Conservation (phyloP, 2,797 vertebrate species). For the Gymnopithys bicolor region DNA sequence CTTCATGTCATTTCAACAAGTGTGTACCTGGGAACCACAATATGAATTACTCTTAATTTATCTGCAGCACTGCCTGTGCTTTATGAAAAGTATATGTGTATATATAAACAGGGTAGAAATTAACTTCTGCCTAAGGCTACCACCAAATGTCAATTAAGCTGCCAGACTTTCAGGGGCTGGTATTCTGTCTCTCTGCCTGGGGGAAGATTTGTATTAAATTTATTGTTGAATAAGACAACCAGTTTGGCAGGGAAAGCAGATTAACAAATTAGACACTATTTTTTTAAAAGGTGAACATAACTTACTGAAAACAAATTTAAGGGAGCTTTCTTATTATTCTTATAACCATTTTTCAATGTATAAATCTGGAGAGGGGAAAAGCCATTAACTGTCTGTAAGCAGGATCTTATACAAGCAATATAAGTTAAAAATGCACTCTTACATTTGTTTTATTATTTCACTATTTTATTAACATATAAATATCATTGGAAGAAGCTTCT, state of each 20-base stretch:
- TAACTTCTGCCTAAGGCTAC: conserved; percentile 64
- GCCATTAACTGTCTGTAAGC: conserved; percentile 19
- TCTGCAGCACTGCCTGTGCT: conserved; percentile 33
- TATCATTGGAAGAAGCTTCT: conserved; percentile 42
- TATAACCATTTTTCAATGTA: conserved; percentile 41
- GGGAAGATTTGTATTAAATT: conserved; percentile 74
- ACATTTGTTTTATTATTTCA: conserved; percentile 48
- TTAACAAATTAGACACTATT: conserved; percentile 71
- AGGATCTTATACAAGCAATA: conserved; percentile 22
- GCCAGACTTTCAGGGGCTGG: conserved; percentile 62
- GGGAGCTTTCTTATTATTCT: conserved; percentile 42
- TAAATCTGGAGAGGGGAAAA: conserved; percentile 20
- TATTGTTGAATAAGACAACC: conserved; percentile 75
- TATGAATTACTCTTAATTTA: conserved; percentile 59
- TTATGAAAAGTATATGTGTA: conserved; percentile 43
- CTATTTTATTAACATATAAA: conserved; percentile 68
- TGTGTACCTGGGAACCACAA: conserved; percentile 48
- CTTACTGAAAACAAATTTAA: conserved; percentile 62
- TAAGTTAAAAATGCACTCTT: conserved; percentile 35
- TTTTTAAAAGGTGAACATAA: conserved; percentile 63
- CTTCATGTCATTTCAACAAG: conserved; percentile 23
- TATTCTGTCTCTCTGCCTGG: conserved; percentile 66
- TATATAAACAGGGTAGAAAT: conserved; percentile 59
- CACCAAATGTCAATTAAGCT: conserved; percentile 74
- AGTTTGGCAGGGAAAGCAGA: conserved; percentile 66